Conservation (phyloP, 2,797 vertebrate species). For the Coluber constrictor region DNA sequence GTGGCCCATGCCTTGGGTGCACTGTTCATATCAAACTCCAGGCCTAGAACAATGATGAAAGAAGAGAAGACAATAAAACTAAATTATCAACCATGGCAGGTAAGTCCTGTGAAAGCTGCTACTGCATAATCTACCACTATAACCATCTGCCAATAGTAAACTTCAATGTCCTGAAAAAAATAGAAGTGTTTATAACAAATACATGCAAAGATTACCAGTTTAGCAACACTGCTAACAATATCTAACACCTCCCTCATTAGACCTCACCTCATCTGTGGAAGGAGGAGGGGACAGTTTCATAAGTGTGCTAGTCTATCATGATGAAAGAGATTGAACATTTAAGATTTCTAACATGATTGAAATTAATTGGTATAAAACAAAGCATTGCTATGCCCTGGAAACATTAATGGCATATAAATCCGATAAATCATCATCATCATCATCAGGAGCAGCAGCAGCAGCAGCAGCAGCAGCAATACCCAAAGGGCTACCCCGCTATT, state of each 20-base stretch:
- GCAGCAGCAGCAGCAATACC: too few relatives aligned
- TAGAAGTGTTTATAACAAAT: too few relatives aligned
- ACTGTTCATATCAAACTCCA: neutral
- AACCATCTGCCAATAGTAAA: neutral
- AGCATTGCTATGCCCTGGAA: neutral
- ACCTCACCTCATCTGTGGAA: neutral
- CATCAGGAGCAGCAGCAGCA: too few relatives aligned
- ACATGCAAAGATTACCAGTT: neutral
- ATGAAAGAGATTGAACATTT: neutral
- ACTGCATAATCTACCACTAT: neutral
- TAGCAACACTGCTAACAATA: neutral
- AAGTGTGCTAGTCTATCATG: neutral
- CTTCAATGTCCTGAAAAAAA: neutral
- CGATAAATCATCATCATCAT: too few relatives aligned
- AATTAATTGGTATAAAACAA: neutral
- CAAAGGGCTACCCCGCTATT: too few relatives aligned
- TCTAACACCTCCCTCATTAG: neutral
- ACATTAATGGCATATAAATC: too few relatives aligned
- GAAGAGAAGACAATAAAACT: neutral
- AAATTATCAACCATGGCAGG: neutral
- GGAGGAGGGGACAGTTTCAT: neutral
- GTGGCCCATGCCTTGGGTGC: slow-evolving; percentile 3
- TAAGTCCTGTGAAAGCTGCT: neutral
- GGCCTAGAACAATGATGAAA: neutral
- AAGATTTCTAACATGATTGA: neutral